Percentiles rank a stretch among this genome's conserved stretches.
Conservation (phyloP, 2,113 vertebrate genomes). For the Elaphurus davidianus region DNA sequence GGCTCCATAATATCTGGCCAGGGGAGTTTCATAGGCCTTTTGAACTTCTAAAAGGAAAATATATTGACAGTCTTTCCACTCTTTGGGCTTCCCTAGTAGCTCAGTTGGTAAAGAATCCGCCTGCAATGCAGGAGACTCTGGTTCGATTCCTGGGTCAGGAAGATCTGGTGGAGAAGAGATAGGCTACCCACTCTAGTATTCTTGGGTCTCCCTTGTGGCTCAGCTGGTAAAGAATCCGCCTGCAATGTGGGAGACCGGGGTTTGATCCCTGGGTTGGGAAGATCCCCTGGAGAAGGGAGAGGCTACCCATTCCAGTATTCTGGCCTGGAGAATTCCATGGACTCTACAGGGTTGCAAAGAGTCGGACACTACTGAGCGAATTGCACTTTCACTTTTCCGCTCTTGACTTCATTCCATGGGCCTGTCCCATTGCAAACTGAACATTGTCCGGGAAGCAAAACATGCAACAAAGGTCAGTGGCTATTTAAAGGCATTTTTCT, state of each 20-base stretch:
- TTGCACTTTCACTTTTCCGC: neutral
- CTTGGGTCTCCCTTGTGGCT: neutral
- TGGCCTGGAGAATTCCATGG: neutral
- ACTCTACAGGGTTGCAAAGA: neutral
- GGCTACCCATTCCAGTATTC: neutral
- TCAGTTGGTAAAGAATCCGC: neutral
- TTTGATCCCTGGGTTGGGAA: neutral
- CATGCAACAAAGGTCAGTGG: neutral
- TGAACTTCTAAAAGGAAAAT: neutral
- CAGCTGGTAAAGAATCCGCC: neutral
- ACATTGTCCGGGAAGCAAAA: neutral
- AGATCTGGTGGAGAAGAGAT: neutral
- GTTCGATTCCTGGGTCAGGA: neutral
- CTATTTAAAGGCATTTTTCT: neutral
- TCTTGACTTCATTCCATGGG: neutral
- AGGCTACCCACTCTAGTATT: neutral
- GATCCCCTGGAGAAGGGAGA: neutral
- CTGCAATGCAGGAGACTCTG: neutral
- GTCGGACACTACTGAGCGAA: accelerated
- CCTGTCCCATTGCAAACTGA: neutral
- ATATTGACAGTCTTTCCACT: neutral
- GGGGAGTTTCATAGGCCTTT: neutral
- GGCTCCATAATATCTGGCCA: neutral
- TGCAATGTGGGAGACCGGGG: neutral
- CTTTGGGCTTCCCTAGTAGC: neutral